Evolutionary conservation across 2,113 vertebrate species (phyloP), one percentile per base, ranked within the genome.

Genomic region (Picathartes gymnocephalus): DNA sequence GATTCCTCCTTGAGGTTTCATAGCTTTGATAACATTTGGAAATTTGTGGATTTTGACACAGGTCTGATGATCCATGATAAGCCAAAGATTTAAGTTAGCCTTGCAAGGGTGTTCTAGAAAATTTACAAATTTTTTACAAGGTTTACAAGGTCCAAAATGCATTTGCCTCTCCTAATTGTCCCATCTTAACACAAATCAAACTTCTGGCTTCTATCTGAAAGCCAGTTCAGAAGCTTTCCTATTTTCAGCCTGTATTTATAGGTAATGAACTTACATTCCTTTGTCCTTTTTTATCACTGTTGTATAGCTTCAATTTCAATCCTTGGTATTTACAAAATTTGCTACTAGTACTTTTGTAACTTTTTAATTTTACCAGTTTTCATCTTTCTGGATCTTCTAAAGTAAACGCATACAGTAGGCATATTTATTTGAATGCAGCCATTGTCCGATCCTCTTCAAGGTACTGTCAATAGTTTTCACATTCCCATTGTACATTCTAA

Each of bases 401-500:
- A 71, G 64, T 35, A 68, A 78, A 78, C 27, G 15, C 27, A 58
- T 1, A 15, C 17, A 80, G 33, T 6, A 37, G 48, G 72, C 6
- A 0, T 79, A 79, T 91, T 93, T 87, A 76, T 76, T 78, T 56
- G 53, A 86, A 76, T 37, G 35, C 23, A 92, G 65, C 37, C 73
- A 42, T 33, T 73, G 72, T 69, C 92, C 53, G 64, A 84, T 84
- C 53, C 48, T 74, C 2, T 48, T 66, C 56, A 48, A 84, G 69
- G 48, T 51, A n/a, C 77, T 39, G 88, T 89, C 85, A 33, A 73
- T 88, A 81, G 24, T 60, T 91, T 78, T 39, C 23, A 57, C 77
- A 31, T 81, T 84, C 64, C 72, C 69, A 79, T 56, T 62, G 56
- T 44, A 86, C 72, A 88, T 93, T 92, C 86, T 81, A 93, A 96